Percentiles rank a stretch among this genome's conserved stretches.
Conservation (phyloP, 2,797 vertebrate genomes). For the Pyrocephalus nanus region DNA sequence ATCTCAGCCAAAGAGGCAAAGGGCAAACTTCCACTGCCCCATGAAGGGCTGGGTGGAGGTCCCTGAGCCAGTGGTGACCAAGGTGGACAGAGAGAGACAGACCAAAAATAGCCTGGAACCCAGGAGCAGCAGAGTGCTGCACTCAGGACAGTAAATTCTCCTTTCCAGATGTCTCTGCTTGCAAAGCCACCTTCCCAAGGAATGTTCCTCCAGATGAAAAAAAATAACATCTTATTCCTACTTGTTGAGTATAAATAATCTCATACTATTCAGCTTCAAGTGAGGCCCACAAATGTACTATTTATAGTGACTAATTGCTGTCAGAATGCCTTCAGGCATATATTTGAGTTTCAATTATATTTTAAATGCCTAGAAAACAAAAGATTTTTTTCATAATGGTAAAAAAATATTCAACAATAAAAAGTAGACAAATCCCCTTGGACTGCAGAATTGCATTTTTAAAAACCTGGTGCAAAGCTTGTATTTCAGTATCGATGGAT, state of each 20-base stretch:
- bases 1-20: neutral
- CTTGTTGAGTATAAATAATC: neutral
- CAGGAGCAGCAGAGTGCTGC: neutral
- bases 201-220: neutral
- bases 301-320: neutral
- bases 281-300: neutral
- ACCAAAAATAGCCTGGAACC: neutral
- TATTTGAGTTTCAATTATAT: neutral
- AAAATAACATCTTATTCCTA: neutral
- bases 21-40: neutral
- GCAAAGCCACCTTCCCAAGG: neutral
- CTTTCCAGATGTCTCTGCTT: neutral
- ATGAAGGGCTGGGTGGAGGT: neutral
- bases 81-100: neutral
- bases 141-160: neutral
- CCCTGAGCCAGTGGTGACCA: neutral
- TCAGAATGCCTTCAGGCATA: neutral
- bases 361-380: neutral
- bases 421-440: neutral
- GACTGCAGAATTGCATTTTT: neutral
- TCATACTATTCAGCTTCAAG: neutral
- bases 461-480: neutral
- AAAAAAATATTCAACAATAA: neutral
- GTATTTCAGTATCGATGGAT: neutral
- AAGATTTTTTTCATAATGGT: neutral